A percentile compares a stretch with the other conserved stretches of the same genome.
Evolutionary conservation across 2,113 vertebrate genomes (phyloP).

Genomic region (Atractosteus spatula): DNA sequence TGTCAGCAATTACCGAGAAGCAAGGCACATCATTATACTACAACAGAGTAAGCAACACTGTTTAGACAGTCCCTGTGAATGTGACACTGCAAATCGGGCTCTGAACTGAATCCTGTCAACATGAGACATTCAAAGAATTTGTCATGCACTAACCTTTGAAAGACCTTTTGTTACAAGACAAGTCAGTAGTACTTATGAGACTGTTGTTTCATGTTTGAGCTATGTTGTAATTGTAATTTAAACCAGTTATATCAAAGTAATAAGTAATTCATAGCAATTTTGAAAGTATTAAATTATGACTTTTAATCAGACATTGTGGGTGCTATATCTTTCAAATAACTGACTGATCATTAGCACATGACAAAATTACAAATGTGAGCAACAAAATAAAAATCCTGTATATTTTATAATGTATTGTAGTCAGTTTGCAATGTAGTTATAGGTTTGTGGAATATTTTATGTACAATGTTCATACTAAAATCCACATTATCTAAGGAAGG

Average conservation of each 20-base stretch:
- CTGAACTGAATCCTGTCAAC: background rate
- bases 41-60: constrained; percentile 1
- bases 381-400: background rate
- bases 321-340: background rate
- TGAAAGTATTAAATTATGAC: background rate
- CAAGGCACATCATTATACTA: background rate
- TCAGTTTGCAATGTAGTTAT: no score
- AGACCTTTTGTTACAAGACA: background rate
- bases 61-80: background rate
- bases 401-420: no score
- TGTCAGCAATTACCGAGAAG: constrained; percentile 21
- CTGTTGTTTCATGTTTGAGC: background rate
- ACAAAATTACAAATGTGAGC: background rate
- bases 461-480: background rate
- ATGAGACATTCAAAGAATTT: constrained; percentile 5
- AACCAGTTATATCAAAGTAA: background rate
- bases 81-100: background rate
- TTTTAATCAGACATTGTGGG: background rate
- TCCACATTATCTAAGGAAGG: background rate
- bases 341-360: background rate
- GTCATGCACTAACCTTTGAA: background rate
- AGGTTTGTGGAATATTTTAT: no score
- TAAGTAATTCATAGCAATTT: background rate
- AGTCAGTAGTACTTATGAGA: background rate
- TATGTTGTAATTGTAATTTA: background rate